phyloP scores from a whole-genome alignment of 1,140 invertebrate genomes.

The Drosophila carrolli region DNA sequence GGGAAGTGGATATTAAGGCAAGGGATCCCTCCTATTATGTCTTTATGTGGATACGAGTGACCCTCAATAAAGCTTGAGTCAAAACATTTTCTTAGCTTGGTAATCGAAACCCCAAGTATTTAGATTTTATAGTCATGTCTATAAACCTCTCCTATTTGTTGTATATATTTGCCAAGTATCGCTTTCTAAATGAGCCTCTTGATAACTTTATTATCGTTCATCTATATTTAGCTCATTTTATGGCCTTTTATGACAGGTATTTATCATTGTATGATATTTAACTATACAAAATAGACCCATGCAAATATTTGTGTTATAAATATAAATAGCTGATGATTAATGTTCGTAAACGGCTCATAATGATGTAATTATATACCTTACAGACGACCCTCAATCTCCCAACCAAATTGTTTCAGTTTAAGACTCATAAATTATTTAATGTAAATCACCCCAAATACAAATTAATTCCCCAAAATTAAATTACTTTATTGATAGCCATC shows the following conservation, averaged over 20 bases:
- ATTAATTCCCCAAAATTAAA: slow-evolving; percentile 40
- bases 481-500: slow-evolving; percentile 40
- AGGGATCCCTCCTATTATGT: background rate
- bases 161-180: too few relatives aligned
- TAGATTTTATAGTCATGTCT: background rate
- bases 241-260: too few relatives aligned
- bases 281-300: too few relatives aligned
- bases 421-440: slow-evolving; percentile 18
- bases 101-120: slow-evolving; percentile 12
- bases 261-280: too few relatives aligned
- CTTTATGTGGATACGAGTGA: slow-evolving; percentile 14
- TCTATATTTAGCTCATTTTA: too few relatives aligned
- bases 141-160: too few relatives aligned
- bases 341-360: too few relatives aligned
- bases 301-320: too few relatives aligned
- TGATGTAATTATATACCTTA: too few relatives aligned
- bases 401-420: slow-evolving; percentile 6
- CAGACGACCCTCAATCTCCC: background rate
- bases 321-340: too few relatives aligned
- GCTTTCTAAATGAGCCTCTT: too few relatives aligned
- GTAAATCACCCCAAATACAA: slow-evolving; percentile 32
- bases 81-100: background rate
- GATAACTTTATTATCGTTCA: too few relatives aligned
- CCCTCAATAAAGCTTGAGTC: slow-evolving; percentile 2
- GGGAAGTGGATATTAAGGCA: slow-evolving; percentile 19